Evolutionary conservation across 2,113 vertebrate genomes (phyloP).

Genomic region (Pomatorhinus ruficollis): DNA sequence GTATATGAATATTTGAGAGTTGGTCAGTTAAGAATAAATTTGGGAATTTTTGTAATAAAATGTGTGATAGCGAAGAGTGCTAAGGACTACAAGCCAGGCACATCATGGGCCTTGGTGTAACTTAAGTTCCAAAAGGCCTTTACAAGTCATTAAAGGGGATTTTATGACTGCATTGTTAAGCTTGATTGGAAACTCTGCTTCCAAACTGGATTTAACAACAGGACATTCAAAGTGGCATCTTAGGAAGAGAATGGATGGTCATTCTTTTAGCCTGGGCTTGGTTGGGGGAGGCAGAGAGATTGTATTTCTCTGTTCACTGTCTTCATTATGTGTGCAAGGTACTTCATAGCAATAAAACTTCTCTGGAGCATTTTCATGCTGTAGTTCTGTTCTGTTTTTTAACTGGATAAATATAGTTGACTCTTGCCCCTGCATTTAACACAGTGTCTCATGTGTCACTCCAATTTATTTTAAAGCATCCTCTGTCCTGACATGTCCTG

Average conservation of each 20-base stretch:
- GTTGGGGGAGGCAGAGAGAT: neutral
- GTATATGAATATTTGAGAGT: neutral
- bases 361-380: neutral
- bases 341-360: neutral
- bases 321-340: neutral
- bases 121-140: neutral
- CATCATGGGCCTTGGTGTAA: neutral
- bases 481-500: constrained; percentile 10
- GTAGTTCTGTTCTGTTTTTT: neutral
- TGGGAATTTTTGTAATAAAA: neutral
- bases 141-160: neutral
- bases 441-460: neutral
- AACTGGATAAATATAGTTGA: constrained; percentile 17
- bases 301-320: neutral
- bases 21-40: neutral
- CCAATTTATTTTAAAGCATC: constrained; percentile 1
- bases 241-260: neutral
- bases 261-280: neutral
- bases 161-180: neutral
- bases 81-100: neutral
- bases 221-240: neutral
- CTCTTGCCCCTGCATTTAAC: neutral
- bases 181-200: neutral
- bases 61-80: neutral
- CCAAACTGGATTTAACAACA: neutral